These are phyloP conservation scores for Girardinus metallicus DNA, from an alignment of 2,797 vertebrate genomes.

Conservation along the genomic window DNA sequence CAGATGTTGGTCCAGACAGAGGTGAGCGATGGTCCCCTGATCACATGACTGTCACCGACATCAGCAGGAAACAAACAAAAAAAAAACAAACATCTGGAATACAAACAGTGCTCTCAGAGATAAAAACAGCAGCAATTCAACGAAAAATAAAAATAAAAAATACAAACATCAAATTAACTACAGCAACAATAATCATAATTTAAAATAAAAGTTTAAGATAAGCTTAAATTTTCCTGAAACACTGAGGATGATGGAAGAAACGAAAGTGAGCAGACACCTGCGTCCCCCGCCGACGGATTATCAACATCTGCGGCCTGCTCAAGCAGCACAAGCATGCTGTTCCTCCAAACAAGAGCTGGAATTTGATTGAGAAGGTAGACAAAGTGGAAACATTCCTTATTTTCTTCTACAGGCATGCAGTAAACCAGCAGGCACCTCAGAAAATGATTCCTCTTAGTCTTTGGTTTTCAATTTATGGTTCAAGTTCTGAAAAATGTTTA, in stretches of 20 bases:
- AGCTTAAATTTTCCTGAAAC: conserved; percentile 22
- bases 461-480: not conserved
- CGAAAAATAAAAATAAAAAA: conserved; percentile 14
- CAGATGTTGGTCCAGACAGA: conserved; percentile 35
- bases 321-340: conserved; percentile 76
- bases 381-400: conserved; percentile 48
- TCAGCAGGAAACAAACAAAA: conserved; percentile 36
- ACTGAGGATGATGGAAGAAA: conserved; percentile 52
- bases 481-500: not conserved
- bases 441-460: conserved; percentile 6
- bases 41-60: conserved; percentile 43
- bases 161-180: conserved; percentile 22
- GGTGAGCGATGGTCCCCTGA: conserved; percentile 53
- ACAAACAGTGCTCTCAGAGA: conserved; percentile 66
- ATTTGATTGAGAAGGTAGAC: conserved; percentile 73
- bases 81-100: conserved; percentile 40
- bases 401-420: conserved; percentile 27
- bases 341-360: conserved; percentile 75
- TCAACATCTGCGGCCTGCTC: conserved; percentile 71
- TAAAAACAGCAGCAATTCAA: conserved; percentile 69
- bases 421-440: conserved; percentile 15
- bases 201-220: conserved; percentile 49
- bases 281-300: conserved; percentile 8
- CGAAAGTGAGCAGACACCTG: conserved; percentile 12
- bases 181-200: conserved; percentile 37